Percentiles rank a stretch among this genome's conserved stretches.
phyloP scores from a whole-genome alignment of 2,113 vertebrate species.

The Petaurus breviceps region DNA sequence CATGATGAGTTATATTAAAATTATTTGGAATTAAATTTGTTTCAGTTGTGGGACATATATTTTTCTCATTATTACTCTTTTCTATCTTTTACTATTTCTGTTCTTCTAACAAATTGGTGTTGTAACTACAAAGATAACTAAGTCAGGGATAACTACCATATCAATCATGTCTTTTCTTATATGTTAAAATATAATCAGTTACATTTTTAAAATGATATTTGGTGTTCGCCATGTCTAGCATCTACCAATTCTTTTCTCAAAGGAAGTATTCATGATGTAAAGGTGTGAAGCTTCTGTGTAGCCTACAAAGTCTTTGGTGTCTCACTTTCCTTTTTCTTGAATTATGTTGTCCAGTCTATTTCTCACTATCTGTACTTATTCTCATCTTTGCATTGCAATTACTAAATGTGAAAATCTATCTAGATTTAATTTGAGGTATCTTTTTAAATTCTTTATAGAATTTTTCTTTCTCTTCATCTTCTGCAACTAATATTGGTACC shows the following conservation, averaged over 20 bases:
- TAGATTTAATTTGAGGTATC: neutral
- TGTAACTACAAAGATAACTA: neutral
- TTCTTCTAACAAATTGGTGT: neutral
- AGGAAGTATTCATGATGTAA: neutral
- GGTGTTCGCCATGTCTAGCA: neutral
- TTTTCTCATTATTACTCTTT: neutral
- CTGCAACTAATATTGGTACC: neutral
- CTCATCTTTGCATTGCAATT: neutral
- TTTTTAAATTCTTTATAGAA: neutral
- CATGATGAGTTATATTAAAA: neutral
- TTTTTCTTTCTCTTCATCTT: neutral
- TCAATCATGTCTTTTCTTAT: neutral
- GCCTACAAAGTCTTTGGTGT: neutral
- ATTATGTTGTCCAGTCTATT: neutral
- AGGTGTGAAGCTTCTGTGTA: neutral
- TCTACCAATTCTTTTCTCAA: neutral
- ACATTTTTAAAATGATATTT: neutral
- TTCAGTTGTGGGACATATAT: neutral
- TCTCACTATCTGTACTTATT: neutral
- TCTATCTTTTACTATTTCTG: neutral
- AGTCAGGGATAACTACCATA: neutral
- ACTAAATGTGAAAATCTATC: neutral
- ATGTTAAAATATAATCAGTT: neutral
- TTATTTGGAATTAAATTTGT: neutral
- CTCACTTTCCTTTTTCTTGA: neutral